These are phyloP conservation scores for Pontoporia blainvillei DNA, from an alignment of 2,113 vertebrate species.

Conservation along the genomic window DNA sequence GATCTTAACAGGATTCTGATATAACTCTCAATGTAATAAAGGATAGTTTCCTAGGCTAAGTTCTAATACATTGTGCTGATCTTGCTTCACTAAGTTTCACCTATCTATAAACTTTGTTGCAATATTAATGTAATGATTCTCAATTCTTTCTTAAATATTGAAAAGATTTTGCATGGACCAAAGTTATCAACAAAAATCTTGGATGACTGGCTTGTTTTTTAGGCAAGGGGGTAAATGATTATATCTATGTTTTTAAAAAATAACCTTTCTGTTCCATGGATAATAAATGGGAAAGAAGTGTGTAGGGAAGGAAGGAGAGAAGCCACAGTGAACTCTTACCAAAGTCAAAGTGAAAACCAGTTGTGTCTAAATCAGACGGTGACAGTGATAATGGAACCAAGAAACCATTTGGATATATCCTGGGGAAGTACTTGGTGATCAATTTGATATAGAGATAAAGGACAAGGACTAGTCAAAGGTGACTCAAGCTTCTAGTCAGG, in stretches of 20 bases:
- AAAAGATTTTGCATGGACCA: constrained; percentile 20
- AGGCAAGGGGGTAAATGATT: not conserved
- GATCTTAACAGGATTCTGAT: constrained; percentile 37
- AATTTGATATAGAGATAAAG: not conserved
- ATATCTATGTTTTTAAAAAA: not conserved
- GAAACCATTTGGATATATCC: not conserved
- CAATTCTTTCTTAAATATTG: constrained; percentile 40
- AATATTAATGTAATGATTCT: constrained; percentile 40
- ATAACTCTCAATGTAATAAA: constrained; percentile 43
- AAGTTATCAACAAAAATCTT: constrained; percentile 1
- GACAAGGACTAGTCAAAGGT: not conserved
- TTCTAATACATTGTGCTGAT: constrained; percentile 24
- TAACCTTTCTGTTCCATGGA: not conserved
- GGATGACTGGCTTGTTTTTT: not conserved
- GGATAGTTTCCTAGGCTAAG: not conserved
- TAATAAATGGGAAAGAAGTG: not conserved
- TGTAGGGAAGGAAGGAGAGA: not conserved
- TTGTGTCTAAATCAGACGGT: not conserved
- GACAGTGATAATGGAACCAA: not conserved
- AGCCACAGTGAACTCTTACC: not conserved
- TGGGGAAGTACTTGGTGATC: not conserved
- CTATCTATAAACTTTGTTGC: constrained; percentile 54
- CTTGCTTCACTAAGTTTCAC: constrained; percentile 35
- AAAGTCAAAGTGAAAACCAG: not conserved
- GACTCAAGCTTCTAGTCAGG: not conserved